phyloP scores from a whole-genome alignment of 2,113 vertebrate species.

The Ceyx cyanopectus region DNA sequence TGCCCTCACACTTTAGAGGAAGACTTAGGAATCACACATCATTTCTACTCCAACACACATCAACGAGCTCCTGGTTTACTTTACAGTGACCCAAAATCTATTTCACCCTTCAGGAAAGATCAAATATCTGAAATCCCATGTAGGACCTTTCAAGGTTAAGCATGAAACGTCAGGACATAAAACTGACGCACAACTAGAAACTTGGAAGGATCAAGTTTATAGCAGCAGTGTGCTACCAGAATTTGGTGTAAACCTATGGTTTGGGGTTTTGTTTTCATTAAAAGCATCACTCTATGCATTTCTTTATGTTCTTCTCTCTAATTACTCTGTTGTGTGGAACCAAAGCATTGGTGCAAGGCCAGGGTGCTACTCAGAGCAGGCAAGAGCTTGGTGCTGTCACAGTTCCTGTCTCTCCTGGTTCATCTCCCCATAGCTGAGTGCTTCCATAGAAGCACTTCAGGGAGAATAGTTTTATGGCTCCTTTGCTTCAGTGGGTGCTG shows the following conservation, averaged over 20 bases:
- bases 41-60: background rate
- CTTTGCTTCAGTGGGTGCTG: background rate
- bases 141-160: background rate
- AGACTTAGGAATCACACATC: slow-evolving; percentile 2
- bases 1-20: background rate
- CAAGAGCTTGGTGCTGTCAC: background rate
- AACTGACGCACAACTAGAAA: background rate
- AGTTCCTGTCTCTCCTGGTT: rapidly evolving
- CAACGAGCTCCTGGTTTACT: slow-evolving; percentile 36
- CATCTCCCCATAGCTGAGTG: background rate
- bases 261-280: background rate
- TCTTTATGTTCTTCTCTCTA: background rate
- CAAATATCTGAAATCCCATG: background rate
- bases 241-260: background rate
- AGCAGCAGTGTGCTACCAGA: background rate
- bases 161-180: background rate
- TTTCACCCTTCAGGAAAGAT: background rate
- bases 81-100: background rate
- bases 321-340: background rate
- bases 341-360: background rate
- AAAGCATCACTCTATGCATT: background rate
- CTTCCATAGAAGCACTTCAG: background rate
- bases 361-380: background rate
- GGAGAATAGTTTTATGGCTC: background rate
- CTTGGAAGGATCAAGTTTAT: background rate